A percentile compares a stretch with the other conserved stretches of the same genome.
Conservation (phyloP, 2,888 invertebrate species). For the Dermolepida albohirtum region DNA sequence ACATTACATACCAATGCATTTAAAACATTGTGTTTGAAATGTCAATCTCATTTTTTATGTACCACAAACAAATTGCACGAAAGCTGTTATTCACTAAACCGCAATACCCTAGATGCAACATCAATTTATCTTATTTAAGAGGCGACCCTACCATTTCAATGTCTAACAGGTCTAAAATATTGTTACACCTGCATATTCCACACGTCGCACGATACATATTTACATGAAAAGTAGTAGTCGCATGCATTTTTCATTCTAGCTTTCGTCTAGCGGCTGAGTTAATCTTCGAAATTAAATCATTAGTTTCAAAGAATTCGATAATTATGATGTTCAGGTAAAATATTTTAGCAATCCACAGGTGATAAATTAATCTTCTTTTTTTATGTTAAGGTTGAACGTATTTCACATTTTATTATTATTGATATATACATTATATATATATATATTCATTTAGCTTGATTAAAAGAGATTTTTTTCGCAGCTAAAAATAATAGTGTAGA, state of each 20-base stretch:
- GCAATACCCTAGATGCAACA: constrained; percentile 23
- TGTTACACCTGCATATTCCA: constrained; percentile 42
- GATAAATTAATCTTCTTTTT: constrained; percentile 30
- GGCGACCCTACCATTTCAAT: constrained; percentile 13
- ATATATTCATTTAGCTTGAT: too few relatives aligned
- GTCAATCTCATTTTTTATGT: too few relatives aligned
- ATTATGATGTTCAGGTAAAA: constrained; percentile 36
- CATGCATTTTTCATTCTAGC: constrained; percentile 40
- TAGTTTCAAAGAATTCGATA: constrained; percentile 39
- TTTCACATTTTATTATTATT: constrained; percentile 12
- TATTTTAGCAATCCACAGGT: constrained; percentile 24
- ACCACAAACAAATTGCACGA: too few relatives aligned
- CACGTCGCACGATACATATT: constrained; percentile 34
- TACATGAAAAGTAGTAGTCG: constrained; percentile 40
- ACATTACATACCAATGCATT: too few relatives aligned
- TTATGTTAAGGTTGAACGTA: neutral
- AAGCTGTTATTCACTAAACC: neutral
- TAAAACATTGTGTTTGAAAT: too few relatives aligned
- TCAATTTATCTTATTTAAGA: constrained; percentile 28
- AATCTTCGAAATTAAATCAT: constrained; percentile 45
- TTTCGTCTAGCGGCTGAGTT: constrained; percentile 37
- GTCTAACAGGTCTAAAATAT: constrained; percentile 40
- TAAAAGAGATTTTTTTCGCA: too few relatives aligned
- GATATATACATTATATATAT: neutral
- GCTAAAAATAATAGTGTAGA: too few relatives aligned